Base-by-base conservation (phyloP, 2,797 vertebrate genomes). In the Acrossocheilus fasciatus region DNA sequence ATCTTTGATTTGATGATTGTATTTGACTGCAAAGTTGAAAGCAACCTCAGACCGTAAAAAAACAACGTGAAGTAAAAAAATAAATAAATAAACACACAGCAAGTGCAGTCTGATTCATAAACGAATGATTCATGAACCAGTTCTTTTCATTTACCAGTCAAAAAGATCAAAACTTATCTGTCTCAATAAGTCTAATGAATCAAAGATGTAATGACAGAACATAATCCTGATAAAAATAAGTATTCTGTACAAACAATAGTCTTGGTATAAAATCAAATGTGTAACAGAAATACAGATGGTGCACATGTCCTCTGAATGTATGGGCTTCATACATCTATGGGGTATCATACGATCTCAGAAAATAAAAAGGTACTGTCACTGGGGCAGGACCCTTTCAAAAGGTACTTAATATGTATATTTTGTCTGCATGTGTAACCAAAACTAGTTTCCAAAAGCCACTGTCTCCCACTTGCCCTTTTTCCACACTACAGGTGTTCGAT, bases 381-480 rank as follows among this genome's bases (percentile, higher is more conserved):
- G 20, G 20, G 52, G 52, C 18, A 20, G 18, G 52, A 54, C 52
- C 52, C 52, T 20, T 18, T 52, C 1, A 52, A 52, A 52, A 52
- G 15, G 50, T 57, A 57, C 8, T 23, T 10, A 57, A 57, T 23
- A 57, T 23, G 88, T 89, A 86, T 88, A 89, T 91, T 91, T 90
- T 92, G 87, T 89, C 88, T 87, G 78, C 75, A 87, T 17, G 59
- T 85, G 88, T 87, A 89, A 70, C 84, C 89, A 86, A 88, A 92
- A 93, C 94, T 92, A 92, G 86, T 86, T 87, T 64, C 20, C 69
- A 89, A 90, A 87, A 36, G 18, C 43, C 30, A 36, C 6, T 15
- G 6, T 57, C 36, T 23, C 30, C 52, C 41, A 26, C 10, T 39
- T 26, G 41, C 45, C 23, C 12, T 52, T 17, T 39, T 26, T 26